Percentiles rank a stretch among this genome's conserved stretches.
Evolutionary conservation across 2,113 vertebrate species (phyloP).

Genomic region (Lynx canadensis): DNA sequence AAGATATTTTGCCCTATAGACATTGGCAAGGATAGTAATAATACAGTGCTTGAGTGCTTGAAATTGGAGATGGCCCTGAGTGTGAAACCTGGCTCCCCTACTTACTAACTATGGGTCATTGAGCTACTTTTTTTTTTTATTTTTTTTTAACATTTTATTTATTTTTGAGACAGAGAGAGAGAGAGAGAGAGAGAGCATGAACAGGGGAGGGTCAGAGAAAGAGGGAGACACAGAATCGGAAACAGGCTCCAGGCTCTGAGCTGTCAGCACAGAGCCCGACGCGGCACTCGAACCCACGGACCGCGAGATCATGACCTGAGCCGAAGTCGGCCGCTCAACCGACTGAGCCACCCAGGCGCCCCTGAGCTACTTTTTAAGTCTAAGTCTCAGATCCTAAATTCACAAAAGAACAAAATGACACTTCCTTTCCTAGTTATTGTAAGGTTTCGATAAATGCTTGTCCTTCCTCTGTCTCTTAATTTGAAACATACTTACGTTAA

Average conservation of each 20-base stretch:
- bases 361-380: background rate
- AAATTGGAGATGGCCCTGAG: background rate
- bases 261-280: no score
- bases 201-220: no score
- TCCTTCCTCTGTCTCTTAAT: background rate
- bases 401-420: conserved; percentile 18
- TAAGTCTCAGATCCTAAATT: background rate
- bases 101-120: background rate
- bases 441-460: background rate
- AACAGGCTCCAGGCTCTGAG: no score
- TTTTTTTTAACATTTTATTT: no score
- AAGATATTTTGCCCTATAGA: background rate
- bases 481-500: background rate
- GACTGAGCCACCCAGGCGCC: no score
- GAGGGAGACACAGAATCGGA: no score
- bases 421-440: background rate
- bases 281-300: no score
- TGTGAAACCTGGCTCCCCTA: background rate
- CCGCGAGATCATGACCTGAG: no score
- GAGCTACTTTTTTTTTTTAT: background rate
- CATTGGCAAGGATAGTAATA: background rate
- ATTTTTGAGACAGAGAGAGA: no score
- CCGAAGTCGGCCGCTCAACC: no score
- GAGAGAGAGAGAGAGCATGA: no score
- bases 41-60: background rate